Base-by-base conservation (phyloP, 1,140 invertebrate species). In the Cephus cinctus region DNA sequence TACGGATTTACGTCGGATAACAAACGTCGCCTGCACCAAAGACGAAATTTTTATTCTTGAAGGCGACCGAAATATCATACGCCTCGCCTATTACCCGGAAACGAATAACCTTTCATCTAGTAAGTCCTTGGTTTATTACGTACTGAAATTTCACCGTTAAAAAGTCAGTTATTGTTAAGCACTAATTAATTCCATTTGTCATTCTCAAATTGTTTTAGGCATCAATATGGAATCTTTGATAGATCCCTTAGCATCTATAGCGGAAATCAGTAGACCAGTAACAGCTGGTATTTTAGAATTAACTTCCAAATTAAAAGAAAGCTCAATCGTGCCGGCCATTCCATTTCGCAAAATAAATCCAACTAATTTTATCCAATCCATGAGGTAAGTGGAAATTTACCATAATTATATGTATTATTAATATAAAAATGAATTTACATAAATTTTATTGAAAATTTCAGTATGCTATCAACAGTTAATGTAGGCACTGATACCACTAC, bases 41-140 rank as follows among this genome's bases (percentile, higher is more conserved):
- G 85, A 88, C 55, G 90, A 93, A 80, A 86, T 93, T 53, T 92
- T 91, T 73, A 75, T 93, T 35, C 68, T 93, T 49, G 82, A 87
- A 68, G 83, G 85, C 1, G 71, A 81, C 30, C 75, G 86, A 50
- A 84, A 83, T 64, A 76, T 89, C 35, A 71, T 88, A 48, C 72
- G 87, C 18, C 79, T 88, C 16, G 78, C 83, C 43, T 81, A 80
- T 57, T 63, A 68, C 50, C 80, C 81, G 8, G 82, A 84, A 65
- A 50, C 54, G 20, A 66, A 57, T 46, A 63, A 51, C 47, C 67
- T 70, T 59, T 56, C 57, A 43, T 57, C 56, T 43, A 63, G 66
- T 71, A 54, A 43, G 42, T 52, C n/a, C n/a, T n/a, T n/a, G n/a
- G n/a, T n/a, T n/a, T n/a, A n/a, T n/a, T n/a, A n/a, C n/a, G n/a